These are phyloP conservation scores for Brachystomella parvula DNA, from an alignment of 1,140 invertebrate species.

Conservation along the genomic window DNA sequence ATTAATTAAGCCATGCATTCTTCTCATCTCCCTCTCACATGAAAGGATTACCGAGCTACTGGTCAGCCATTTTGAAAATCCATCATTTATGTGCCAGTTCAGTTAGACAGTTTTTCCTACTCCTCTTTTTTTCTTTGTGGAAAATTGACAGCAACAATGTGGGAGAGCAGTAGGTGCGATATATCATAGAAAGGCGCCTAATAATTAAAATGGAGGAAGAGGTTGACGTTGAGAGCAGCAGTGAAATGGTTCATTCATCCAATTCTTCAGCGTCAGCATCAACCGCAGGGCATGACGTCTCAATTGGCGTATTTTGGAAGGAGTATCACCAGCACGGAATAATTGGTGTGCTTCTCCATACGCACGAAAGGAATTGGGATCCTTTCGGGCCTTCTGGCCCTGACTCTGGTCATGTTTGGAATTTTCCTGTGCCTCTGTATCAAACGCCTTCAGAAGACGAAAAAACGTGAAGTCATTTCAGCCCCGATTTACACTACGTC, in stretches of 20 bases:
- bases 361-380: background rate
- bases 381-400: background rate
- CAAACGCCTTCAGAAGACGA: background rate
- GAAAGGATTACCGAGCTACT: too few species aligned
- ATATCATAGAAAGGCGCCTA: background rate
- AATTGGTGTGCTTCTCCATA: background rate
- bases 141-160: background rate
- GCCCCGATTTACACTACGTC: background rate
- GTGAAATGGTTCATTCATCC: background rate
- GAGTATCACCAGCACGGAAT: background rate
- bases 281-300: background rate
- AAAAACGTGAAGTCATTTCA: background rate
- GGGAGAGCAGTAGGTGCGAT: background rate
- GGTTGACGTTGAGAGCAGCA: background rate
- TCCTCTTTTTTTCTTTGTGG: too few species aligned
- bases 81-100: too few species aligned
- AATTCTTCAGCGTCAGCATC: too few species aligned
- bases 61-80: too few species aligned
- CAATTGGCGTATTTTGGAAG: background rate
- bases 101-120: too few species aligned
- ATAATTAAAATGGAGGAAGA: background rate
- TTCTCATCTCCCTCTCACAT: too few species aligned
- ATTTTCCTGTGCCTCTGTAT: conserved; percentile 1
- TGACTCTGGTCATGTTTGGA: background rate
- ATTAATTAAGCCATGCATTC: too few species aligned